Conservation (phyloP, 2,888 invertebrate species). For the Hypselothyrea guttata region DNA sequence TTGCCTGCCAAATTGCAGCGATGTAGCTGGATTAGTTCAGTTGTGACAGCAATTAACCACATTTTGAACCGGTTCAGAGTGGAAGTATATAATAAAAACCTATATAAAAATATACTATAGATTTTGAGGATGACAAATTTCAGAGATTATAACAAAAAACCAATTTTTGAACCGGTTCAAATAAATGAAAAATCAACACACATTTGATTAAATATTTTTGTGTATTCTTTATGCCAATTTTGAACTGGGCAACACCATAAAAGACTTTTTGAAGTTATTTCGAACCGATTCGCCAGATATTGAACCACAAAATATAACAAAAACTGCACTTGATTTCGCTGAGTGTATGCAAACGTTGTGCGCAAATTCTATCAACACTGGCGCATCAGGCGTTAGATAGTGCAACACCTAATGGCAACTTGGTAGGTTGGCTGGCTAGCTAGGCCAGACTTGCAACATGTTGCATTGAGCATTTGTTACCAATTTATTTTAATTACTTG, state of each 20-base stretch:
- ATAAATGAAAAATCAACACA: no score
- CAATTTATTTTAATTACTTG: conserved; percentile 71
- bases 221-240: no score
- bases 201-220: no score
- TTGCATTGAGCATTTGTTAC: conserved; percentile 29
- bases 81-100: no score
- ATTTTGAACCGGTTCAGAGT: neutral
- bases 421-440: conserved; percentile 1
- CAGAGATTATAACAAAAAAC: no score
- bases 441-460: conserved; percentile 20
- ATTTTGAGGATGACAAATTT: no score
- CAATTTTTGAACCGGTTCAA: neutral
- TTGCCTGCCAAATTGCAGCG: neutral
- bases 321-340: neutral
- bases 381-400: conserved; percentile 55
- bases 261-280: neutral
- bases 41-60: neutral
- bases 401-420: conserved; percentile 27
- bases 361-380: conserved; percentile 63
- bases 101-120: no score
- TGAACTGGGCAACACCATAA: no score
- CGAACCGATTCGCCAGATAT: neutral
- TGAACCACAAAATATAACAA: neutral
- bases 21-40: neutral
- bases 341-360: conserved; percentile 4